Base-by-base conservation (phyloP, 2,797 vertebrate genomes). In the Jordanella pulchra region DNA sequence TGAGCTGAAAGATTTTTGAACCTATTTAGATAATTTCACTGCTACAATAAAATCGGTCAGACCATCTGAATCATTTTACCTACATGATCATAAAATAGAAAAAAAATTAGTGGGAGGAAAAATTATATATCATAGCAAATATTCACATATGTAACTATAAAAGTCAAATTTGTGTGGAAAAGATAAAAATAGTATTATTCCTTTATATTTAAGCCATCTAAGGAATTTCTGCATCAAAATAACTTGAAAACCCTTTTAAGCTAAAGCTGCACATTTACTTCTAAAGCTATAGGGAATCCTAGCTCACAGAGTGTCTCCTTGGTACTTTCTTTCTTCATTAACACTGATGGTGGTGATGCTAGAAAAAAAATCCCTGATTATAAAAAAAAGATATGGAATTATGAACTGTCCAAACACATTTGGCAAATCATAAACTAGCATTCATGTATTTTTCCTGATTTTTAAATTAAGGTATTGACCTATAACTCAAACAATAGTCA, bases 211-310 rank as follows among this genome's bases (percentile, higher is more conserved):
- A 35, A 35, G 35, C 35, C 9, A 39, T 75, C 67, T 44, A 27
- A 60, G 30, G 68, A 76, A 65, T 74, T 84, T 84, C 78, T 81
- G 77, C 82, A 87, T 82, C 77, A 73, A 61, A 30, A 88, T 91
- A 84, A 89, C 88, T 74, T 73, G 81, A 75, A 35, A 69, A 39
- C 35, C 35, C 5, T 4, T 39, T 39, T 75, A 82, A 89, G 87
- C 67, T 7, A 39, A 0, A 64, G 80, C 86, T 79, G 3, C 12
- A 73, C 71, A 79, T 82, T 81, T 75, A 86, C 73, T 85, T 85
- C 72, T 63, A 81, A 82, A 69, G 78, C 87, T 71, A 91, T 85
- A 83, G 91, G 91, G 90, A 91, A 92, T 90, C 86, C 87, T 89
- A 77, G 75, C 85, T 84, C 80, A 87, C 83, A 88, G 92, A 92